These are phyloP conservation scores for Ischnus inquisitorius DNA, from an alignment of 2,888 invertebrate species.

Conservation along the genomic window DNA sequence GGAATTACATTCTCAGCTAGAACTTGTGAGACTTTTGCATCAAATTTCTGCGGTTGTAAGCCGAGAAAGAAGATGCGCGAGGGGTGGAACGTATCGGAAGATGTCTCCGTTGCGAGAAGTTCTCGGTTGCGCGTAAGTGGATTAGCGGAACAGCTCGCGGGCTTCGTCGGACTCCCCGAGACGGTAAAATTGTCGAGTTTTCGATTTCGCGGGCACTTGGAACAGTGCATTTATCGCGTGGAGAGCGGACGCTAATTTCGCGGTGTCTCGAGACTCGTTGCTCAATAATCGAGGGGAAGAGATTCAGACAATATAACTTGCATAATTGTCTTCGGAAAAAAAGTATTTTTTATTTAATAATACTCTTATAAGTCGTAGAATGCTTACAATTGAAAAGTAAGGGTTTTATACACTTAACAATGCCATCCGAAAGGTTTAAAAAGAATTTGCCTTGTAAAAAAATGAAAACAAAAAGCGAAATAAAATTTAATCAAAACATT, in stretches of 20 bases:
- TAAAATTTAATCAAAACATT: too few species aligned
- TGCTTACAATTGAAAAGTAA: too few species aligned
- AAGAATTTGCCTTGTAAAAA: too few species aligned
- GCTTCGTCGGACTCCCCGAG: constrained; percentile 36
- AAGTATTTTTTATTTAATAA: too few species aligned
- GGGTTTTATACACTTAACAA: too few species aligned
- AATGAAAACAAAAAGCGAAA: too few species aligned
- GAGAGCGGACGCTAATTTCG: neutral
- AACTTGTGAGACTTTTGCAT: neutral
- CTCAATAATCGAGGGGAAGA: too few species aligned
- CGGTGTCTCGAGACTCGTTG: neutral
- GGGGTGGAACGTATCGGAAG: constrained; percentile 24
- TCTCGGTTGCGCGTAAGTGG: constrained; percentile 59
- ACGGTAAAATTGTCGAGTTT: neutral
- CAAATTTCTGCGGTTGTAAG: constrained; percentile 37
- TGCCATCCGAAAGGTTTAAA: too few species aligned
- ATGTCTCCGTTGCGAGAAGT: constrained; percentile 43
- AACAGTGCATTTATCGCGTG: neutral
- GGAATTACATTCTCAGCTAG: neutral
- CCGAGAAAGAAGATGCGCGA: constrained; percentile 11
- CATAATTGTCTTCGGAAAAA: too few species aligned
- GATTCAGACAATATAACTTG: too few species aligned
- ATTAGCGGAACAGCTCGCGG: constrained; percentile 59
- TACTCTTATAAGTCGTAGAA: too few species aligned
- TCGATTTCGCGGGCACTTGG: neutral